A percentile compares a stretch with the other conserved stretches of the same genome.
These are phyloP conservation scores for Fringilla coelebs DNA, from an alignment of 2,797 vertebrate species.

Conservation along the genomic window DNA sequence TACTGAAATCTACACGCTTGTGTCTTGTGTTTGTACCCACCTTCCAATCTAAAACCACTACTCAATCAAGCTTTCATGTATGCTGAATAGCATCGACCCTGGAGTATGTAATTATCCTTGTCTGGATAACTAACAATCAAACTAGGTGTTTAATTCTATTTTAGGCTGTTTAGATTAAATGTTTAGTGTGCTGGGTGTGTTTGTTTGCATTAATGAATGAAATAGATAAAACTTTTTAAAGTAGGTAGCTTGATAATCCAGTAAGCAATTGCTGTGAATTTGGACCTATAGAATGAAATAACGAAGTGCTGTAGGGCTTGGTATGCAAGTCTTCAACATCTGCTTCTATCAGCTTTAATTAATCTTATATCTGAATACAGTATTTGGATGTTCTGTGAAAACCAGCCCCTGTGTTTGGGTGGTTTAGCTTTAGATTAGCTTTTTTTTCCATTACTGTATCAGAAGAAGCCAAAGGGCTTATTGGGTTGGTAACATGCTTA, in stretches of 20 bases:
- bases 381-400: background rate
- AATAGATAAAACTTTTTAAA: background rate
- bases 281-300: background rate
- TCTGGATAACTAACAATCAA: background rate
- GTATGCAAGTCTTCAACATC: background rate
- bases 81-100: background rate
- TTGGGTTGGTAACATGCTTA: background rate
- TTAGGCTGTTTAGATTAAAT: background rate
- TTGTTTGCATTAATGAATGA: background rate
- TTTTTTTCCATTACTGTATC: background rate
- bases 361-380: background rate
- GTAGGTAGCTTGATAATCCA: background rate
- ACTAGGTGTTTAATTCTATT: background rate
- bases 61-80: background rate
- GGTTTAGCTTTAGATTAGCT: no score
- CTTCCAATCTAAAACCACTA: background rate
- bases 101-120: background rate
- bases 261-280: background rate
- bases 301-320: background rate
- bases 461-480: background rate
- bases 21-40: background rate
- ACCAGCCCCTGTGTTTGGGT: background rate
- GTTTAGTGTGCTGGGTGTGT: background rate
- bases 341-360: background rate
- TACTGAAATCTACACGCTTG: fast-evolving